Evolutionary conservation across 2,113 vertebrate genomes (phyloP).

Genomic region (Pangasianodon hypophthalmus): DNA sequence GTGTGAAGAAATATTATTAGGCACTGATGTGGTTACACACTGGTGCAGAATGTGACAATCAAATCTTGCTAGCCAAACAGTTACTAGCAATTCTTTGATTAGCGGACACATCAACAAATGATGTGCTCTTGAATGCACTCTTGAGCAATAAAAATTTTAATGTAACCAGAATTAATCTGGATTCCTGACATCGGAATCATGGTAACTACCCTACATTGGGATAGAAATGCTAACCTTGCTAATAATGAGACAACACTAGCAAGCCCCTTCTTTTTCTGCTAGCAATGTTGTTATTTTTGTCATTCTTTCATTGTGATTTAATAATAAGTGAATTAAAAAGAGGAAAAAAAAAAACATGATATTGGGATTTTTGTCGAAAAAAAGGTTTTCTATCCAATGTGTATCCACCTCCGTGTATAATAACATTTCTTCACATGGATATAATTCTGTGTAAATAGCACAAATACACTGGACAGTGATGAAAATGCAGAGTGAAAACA

Average conservation of each 20-base stretch:
- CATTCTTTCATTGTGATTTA: neutral
- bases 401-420: neutral
- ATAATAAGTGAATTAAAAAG: conserved; percentile 33
- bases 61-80: neutral
- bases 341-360: neutral
- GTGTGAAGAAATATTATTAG: neutral
- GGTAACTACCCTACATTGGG: neutral
- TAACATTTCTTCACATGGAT: neutral
- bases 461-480: neutral
- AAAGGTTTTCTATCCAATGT: neutral
- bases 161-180: neutral
- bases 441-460: neutral
- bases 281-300: neutral
- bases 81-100: neutral
- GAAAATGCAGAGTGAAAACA: conserved; percentile 9
- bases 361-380: neutral
- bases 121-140: neutral
- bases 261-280: neutral
- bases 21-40: neutral
- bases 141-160: neutral
- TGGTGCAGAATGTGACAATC: neutral
- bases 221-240: neutral
- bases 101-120: neutral
- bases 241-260: neutral
- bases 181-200: neutral